Evolutionary conservation across 2,888 invertebrate genomes (phyloP), one percentile per base, ranked within the genome.

Genomic region (Zhuqinia jingwanae): DNA sequence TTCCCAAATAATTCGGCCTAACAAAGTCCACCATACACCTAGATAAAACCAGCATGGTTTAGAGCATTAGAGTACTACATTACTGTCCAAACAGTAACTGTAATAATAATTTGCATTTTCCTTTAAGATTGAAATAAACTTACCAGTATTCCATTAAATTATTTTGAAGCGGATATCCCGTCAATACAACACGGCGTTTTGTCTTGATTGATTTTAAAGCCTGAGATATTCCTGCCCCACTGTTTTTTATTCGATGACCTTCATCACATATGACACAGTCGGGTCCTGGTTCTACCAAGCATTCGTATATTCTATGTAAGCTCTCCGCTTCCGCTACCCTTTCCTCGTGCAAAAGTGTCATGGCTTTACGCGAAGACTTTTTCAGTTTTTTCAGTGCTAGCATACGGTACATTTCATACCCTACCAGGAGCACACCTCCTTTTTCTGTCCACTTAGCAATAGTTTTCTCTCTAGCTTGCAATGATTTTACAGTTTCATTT

Each of bases 21-120:
- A 99, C 99, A 93, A 99, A 99, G 92, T 99, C 99, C 0, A 99
- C 98, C 99, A 99, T 99, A 92, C 99, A 99, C 98, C 98, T 98
- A 92, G 22, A 17, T 20, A 45, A 45, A 1, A 30, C n/a, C 22
- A 42, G n/a, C n/a, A 68, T n/a, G 42, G 25, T 63, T 11, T 15
- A 63, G 6, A 42, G 11, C 11, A 42, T 42, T 42, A 42, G 11
- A 42, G 11, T 11, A 42, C 42, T 11, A 42, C 11, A 8, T 42
- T 56, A 56, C 3, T 17, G 15, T 56, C 5, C 10, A 5, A 17
- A 17, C 6, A 56, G 56, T 17, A 56, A n/a, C n/a, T n/a, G n/a
- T n/a, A n/a, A n/a, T 56, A 15, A 42, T 42, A 42, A 42, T 42
- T 42, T 42, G 8, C 56, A 56, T 17, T 3, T n/a, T n/a, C n/a